Percentiles rank a stretch among this genome's conserved stretches.
Evolutionary conservation across 2,797 vertebrate genomes (phyloP).

Genomic region (Cyprinella venusta): DNA sequence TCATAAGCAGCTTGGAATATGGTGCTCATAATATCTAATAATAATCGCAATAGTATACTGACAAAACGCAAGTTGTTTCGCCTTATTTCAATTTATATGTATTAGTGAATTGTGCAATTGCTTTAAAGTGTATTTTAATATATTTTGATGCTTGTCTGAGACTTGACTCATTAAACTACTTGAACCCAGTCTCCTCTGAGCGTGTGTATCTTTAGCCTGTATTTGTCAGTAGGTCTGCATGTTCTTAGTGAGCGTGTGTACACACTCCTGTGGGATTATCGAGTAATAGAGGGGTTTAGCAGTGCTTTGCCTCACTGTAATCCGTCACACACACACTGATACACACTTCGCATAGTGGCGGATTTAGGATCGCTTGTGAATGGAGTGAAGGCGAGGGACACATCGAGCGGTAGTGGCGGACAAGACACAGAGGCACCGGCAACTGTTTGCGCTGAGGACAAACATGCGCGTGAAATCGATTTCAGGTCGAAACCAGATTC

Average conservation of each 20-base stretch:
- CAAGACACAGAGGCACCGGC: slow-evolving; percentile 59
- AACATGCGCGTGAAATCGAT: slow-evolving; percentile 44
- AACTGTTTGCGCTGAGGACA: slow-evolving; percentile 28
- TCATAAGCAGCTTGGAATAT: background rate
- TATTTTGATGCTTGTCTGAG: background rate
- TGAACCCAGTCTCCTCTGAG: background rate
- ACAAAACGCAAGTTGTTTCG: background rate
- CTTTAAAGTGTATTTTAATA: background rate
- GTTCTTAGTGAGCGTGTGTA: slow-evolving; percentile 57
- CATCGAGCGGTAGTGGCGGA: slow-evolving; percentile 57
- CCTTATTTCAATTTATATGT: background rate
- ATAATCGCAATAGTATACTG: background rate
- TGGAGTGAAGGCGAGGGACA: slow-evolving; percentile 68
- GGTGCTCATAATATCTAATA: background rate
- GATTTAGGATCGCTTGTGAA: slow-evolving; percentile 72
- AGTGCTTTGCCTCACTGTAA: slow-evolving; percentile 74
- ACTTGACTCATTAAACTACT: background rate
- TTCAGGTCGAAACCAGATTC: slow-evolving; percentile 13
- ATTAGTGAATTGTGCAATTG: background rate
- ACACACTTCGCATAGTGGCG: slow-evolving; percentile 61
- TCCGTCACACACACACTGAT: slow-evolving; percentile 57
- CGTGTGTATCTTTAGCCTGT: slow-evolving; percentile 57
- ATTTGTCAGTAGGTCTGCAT: slow-evolving; percentile 55
- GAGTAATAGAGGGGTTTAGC: slow-evolving; percentile 75
- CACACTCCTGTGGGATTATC: slow-evolving; percentile 72